Evolutionary conservation across 2,113 vertebrate species (phyloP).

Genomic region (Reinhardtius hippoglossoides): DNA sequence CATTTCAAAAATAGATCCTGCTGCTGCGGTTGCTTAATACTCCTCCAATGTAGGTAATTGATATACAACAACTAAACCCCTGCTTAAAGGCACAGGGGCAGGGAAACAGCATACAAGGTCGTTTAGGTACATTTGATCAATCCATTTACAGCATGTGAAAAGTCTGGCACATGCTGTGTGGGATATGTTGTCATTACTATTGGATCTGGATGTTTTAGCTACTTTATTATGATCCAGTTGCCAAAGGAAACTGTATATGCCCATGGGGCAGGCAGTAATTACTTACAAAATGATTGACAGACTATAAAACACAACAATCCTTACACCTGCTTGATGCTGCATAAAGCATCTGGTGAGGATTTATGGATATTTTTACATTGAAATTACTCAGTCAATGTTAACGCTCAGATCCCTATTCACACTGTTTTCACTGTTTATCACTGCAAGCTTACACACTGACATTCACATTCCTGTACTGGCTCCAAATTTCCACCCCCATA

Average conservation of each 20-base stretch:
- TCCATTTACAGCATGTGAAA: constrained; percentile 21
- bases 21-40: constrained; percentile 20
- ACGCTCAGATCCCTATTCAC: not conserved
- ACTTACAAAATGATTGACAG: constrained; percentile 20
- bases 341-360: not conserved
- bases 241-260: not conserved
- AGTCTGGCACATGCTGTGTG: not conserved
- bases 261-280: constrained; percentile 8
- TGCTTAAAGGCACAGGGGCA: constrained; percentile 24
- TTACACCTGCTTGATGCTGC: not conserved
- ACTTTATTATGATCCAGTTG: constrained; percentile 17
- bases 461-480: not conserved
- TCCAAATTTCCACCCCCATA: constrained; percentile 10
- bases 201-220: constrained; percentile 11
- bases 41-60: constrained; percentile 5
- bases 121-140: constrained; percentile 20
- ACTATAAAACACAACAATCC: constrained; percentile 13
- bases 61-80: not conserved
- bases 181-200: constrained; percentile 12
- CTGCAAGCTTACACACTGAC: not conserved
- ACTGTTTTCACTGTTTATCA: not conserved
- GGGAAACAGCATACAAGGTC: constrained; percentile 1
- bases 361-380: constrained; percentile 8
- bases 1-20: constrained; percentile 40
- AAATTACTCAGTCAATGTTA: constrained; percentile 8